A percentile compares a stretch with the other conserved stretches of the same genome.
These are phyloP conservation scores for Nothocercus nigrocapillus DNA, from an alignment of 2,113 vertebrate genomes.

Conservation along the genomic window DNA sequence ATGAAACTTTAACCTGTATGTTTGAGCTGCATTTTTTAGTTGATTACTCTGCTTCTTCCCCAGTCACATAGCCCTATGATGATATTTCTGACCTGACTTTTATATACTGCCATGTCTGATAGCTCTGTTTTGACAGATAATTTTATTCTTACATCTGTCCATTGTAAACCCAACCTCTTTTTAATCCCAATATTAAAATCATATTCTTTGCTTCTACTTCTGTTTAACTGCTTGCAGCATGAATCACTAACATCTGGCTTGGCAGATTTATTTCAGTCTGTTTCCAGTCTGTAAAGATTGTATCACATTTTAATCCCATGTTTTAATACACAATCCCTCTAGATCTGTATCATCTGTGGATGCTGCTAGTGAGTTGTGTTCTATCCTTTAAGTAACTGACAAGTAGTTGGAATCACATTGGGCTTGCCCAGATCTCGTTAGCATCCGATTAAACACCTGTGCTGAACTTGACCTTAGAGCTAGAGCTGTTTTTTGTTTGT, in stretches of 20 bases:
- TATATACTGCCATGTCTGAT: background rate
- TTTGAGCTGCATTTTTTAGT: background rate
- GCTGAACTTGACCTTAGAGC: background rate
- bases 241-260: background rate
- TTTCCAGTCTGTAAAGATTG: background rate
- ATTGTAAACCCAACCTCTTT: background rate
- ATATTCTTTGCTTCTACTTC: background rate
- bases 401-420: background rate
- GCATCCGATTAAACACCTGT: background rate
- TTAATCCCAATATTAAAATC: background rate
- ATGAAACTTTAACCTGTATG: background rate
- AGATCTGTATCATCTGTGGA: background rate
- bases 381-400: background rate
- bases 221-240: background rate
- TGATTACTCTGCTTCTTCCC: background rate
- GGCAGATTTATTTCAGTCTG: background rate
- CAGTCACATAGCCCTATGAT: background rate
- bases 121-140: background rate
- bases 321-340: background rate
- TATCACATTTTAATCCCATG: background rate
- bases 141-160: background rate
- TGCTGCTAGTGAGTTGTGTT: background rate
- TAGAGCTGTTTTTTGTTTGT: rapidly evolving
- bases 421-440: background rate
- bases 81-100: background rate